Base-by-base conservation (phyloP, 2,888 invertebrate genomes). In the Drosophila lacicola region DNA sequence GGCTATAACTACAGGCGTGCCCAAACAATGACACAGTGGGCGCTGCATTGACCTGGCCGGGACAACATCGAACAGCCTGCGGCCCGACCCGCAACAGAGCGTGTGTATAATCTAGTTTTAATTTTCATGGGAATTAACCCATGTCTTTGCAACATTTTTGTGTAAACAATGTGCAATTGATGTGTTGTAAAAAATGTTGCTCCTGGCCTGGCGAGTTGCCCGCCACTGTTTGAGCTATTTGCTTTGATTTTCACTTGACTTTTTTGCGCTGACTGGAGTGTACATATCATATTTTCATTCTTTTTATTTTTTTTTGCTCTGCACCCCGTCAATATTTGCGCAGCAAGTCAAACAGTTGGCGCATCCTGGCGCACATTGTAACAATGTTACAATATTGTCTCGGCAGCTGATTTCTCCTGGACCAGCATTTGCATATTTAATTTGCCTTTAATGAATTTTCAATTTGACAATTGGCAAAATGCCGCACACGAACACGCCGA, bases 391-490 rank as follows among this genome's bases (percentile, higher is more conserved):
- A 58, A 50, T 62, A 49, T 63, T 55, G 66, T 50, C 68, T 69
- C 70, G 66, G 41, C 68, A 55, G 58, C 45, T 63, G 70, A 70
- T 60, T 74, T 55, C 78, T 57, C 66, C 67, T 80, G 69, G 71
- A 75, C 53, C 62, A 67, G 63, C 58, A 76, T 72, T 84, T 84
- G 74, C 81, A 88, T 82, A 82, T 89, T 84, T 91, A 89, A 91
- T 88, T 90, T 81, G 85, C 76, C 84, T 91, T 90, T 90, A 90
- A 90, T 90, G 89, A 90, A 90, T 90, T 91, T 91, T 84, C 87
- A 90, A 90, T 80, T 82, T 83, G 83, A 84, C 87, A 90, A 88
- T 86, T 84, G 82, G 73, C 70, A 74, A 78, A 87, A 82, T 79
- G 74, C 76, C 74, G 69, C 88, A 80, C 86, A 80, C 71, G 76